Base-by-base conservation (phyloP, 2,113 vertebrate genomes). In the Salvelinus fontinalis region DNA sequence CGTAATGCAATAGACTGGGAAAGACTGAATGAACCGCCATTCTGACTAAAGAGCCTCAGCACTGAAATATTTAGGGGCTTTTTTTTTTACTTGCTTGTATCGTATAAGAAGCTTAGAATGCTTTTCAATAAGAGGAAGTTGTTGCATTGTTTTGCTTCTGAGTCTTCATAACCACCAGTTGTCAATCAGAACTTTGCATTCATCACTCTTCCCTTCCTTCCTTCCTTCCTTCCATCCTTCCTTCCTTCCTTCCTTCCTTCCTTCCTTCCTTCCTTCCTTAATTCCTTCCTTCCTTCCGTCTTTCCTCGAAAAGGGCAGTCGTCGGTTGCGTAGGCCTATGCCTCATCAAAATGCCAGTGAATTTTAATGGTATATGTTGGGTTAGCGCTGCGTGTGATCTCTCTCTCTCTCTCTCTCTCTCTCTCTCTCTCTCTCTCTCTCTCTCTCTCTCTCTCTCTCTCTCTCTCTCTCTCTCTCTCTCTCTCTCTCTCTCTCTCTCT, bases 341-440 rank as follows among this genome's bases (percentile, higher is more conserved):
- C 27, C 27, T 68, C 14, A 68, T 68, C 29, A 68, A 39, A 39
- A 39, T 65, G 31, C 12, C 59, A 24, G 16, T 48, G 60, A 44
- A 66, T 65, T 65, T 66, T 74, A 48, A 65, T 65, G 72, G n/a
- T 31, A 66, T 9, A 66, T 26, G 39, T 48, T 18, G 29, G 14
- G 29, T n/a, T 24, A n/a, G 16, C 16, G 5, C 31, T 65, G 59
- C 24, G 14, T 74, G 27, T 48, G 60, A 74, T 74, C 34, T 1
- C 27, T 18, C 60, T 16, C 65, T 26, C 26, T 27, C 27, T 14
- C 65, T 1, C 48, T 22, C 70, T 3, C 20, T 12, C 68, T 11
- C 29, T 29, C n/a, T 74, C 34, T 1, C 27, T 16, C 60, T 16
- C 65, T 26, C 26, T 26, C 27, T 14, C 65, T 1, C 48, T 22